Base-by-base conservation (phyloP, 2,113 vertebrate species). In the Indri indri region DNA sequence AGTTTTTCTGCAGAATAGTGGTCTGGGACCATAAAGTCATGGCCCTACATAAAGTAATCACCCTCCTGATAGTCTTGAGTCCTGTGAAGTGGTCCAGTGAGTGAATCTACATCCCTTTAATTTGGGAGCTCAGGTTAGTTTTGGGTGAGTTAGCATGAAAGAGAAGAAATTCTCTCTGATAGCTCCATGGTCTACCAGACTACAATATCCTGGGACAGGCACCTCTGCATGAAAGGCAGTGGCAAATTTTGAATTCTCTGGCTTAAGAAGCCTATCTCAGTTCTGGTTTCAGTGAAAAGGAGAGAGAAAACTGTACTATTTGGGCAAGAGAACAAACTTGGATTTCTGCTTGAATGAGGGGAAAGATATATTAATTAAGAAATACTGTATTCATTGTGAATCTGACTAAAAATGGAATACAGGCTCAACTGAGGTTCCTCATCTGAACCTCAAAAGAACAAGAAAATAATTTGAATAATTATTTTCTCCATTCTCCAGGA, bases 121-220 rank as follows among this genome's bases (percentile, higher is more conserved):
- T 16, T 30, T 23, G 4, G 40, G 27, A 50, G 4, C 17, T 20
- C 40, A 32, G 25, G 47, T 63, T 45, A 57, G 11, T 37, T 52
- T 66, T 1, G 7, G 6, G 5, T 59, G 12, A 12, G 0, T 63
- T 42, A 47, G 8, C 52, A 50, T 20, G 4, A 14, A 11, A 74
- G 11, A 32, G 9, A 57, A 66, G 27, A 22, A 17, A 50, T 66
- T 66, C 18, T 92, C 25, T 40, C 9, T 45, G 25, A 12, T 16
- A 13, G 2, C 12, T 66, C 1, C 27, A 42, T 42, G 5, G 40
- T 52, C 40, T 10, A 50, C 27, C 4, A 20, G 40, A 66, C 12
- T 4, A 34, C 16, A 8, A 3, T 65, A 52, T 32, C 6, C 4
- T 61, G 12, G 9, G 23, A 5, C 6, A 30, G 37, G 13, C 25